phyloP scores from a whole-genome alignment of 2,113 vertebrate species.

The Pampusana beccarii region DNA sequence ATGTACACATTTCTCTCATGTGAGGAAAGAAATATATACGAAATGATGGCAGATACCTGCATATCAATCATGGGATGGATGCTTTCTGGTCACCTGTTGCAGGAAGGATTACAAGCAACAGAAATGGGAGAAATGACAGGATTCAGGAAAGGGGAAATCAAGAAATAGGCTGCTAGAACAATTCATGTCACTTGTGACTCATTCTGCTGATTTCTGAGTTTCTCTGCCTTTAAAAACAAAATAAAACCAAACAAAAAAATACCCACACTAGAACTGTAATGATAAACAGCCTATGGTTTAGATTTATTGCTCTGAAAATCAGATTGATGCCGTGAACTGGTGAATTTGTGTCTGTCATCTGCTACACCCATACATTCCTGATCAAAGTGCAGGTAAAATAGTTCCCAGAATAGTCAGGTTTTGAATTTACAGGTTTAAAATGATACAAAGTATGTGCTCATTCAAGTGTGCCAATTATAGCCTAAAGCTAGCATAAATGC shows the following conservation, averaged over 20 bases:
- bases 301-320: not conserved
- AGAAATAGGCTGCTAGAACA: not conserved
- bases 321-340: not conserved
- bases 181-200: not conserved
- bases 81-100: not conserved
- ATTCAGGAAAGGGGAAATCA: not conserved
- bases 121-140: not conserved
- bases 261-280: not conserved
- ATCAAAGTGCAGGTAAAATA: not conserved
- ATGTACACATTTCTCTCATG: not conserved
- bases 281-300: not conserved
- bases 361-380: not conserved
- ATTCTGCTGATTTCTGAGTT: not conserved
- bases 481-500: not conserved
- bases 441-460: not conserved
- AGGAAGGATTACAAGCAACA: not conserved
- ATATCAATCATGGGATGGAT: not conserved
- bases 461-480: not conserved
- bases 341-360: not conserved
- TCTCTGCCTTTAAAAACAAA: not conserved
- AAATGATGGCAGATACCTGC: not conserved
- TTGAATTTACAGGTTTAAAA: not conserved
- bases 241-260: not conserved
- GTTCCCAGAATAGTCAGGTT: not conserved
- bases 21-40: not conserved